Evolutionary conservation across 2,113 vertebrate genomes (phyloP).

Genomic region (Chloroceryle aenea): DNA sequence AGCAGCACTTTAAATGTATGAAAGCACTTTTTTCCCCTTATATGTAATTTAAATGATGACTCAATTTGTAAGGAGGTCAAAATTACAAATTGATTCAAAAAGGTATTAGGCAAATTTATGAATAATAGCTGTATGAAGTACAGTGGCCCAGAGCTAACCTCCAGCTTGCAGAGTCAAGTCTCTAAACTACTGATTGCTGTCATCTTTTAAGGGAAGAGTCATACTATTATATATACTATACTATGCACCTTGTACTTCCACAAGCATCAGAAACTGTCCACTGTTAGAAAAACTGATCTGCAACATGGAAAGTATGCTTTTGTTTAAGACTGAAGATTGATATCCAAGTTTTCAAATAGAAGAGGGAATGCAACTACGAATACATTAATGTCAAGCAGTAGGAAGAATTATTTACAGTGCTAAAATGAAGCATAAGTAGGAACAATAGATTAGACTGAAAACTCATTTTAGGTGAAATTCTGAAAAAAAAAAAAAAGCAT

Average conservation of each 20-base stretch:
- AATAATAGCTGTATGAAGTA: neutral
- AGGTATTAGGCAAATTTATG: conserved; percentile 18
- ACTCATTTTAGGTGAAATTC: neutral
- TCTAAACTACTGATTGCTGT: conserved; percentile 13
- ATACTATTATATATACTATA: no score
- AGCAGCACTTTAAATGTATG: neutral
- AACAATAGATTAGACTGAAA: neutral
- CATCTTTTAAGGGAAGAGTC: conserved; percentile 1
- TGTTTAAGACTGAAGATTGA: neutral
- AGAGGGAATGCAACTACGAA: neutral
- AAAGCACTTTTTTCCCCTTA: neutral
- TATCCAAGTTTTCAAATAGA: neutral
- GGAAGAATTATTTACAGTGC: neutral
- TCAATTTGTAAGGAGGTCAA: conserved; percentile 1
- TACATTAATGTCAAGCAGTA: neutral
- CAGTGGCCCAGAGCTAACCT: neutral
- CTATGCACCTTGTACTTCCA: neutral
- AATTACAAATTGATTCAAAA: conserved; percentile 33
- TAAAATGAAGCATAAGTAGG: neutral
- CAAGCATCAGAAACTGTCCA: neutral
- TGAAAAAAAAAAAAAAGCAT: neutral
- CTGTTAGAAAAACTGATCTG: neutral
- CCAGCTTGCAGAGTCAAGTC: neutral
- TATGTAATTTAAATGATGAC: conserved; percentile 37
- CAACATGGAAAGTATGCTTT: neutral